Percentiles rank a stretch among this genome's conserved stretches.
These are phyloP conservation scores for Aleiodes alternator DNA, from an alignment of 2,888 invertebrate genomes.

Conservation along the genomic window DNA sequence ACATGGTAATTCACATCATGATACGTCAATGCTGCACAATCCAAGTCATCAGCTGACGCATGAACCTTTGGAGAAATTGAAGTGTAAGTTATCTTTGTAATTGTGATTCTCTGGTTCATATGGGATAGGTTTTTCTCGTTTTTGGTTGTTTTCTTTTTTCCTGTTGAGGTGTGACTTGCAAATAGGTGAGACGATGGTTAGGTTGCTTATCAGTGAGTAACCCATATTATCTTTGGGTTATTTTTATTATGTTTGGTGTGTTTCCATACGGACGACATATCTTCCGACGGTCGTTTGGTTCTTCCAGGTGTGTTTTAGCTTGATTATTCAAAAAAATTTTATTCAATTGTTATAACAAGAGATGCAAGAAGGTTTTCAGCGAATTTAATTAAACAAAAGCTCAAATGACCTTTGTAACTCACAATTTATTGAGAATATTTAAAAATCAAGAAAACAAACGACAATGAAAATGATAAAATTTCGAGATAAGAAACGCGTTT, in stretches of 20 bases:
- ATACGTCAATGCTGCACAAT: constrained; percentile 78
- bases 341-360: too few species aligned
- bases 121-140: too few species aligned
- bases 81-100: constrained; percentile 77
- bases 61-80: constrained; percentile 86
- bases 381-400: too few species aligned
- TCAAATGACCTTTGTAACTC: too few species aligned
- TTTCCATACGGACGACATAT: background rate
- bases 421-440: background rate
- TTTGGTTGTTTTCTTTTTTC: constrained; percentile 76
- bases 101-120: background rate
- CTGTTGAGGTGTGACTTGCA: constrained; percentile 53
- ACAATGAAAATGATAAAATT: constrained; percentile 67
- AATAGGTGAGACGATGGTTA: constrained; percentile 12
- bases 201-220: constrained; percentile 40
- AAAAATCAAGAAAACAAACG: constrained; percentile 6
- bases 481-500: constrained; percentile 67
- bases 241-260: constrained; percentile 27
- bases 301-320: too few species aligned
- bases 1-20: constrained; percentile 75
- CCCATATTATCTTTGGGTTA: constrained; percentile 20
- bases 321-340: too few species aligned
- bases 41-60: constrained; percentile 82
- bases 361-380: too few species aligned
- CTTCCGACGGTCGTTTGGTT: constrained; percentile 7